Base-by-base conservation (phyloP, 2,113 vertebrate species). In the Sinocyclocheilus maitianheensis region DNA sequence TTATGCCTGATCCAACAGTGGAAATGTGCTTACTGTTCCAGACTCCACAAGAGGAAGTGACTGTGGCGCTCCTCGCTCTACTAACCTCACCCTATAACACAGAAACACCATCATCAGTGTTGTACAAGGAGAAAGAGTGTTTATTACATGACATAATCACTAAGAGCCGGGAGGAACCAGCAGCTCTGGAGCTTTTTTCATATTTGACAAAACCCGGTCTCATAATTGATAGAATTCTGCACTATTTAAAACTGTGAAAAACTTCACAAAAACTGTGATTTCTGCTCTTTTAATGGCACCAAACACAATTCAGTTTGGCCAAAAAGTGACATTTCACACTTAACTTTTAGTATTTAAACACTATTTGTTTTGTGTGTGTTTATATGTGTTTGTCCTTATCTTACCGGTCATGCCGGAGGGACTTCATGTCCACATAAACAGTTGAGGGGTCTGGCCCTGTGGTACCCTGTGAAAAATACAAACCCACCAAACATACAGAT, bases 361-460 rank as follows among this genome's bases (percentile, higher is more conserved):
- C 22, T 46, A 7, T 46, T 46, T 75, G 3, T 75, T 83, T 20
- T 69, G 37, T 60, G 20, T 60, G 74, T 74, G 58, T 83, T 20
- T 69, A 24, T 60, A 14, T 40, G 63, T 74, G 58, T 24, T 8
- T 76, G n/a, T 30, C 7, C 81, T 60, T 80, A 14, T 85, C 89
- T 87, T 95, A 99, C 98, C 98, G 97, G 96, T 99, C 98, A 89
- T 99, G 98, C 67, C 98, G 95, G 72, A 99, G 93, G 77, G 98
- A 99, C 89, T 99, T 99, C 96, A 99, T 96, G 93, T 99, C 98
- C 76, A 99, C 98, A 5, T 98, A 99, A 16, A 99, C 98, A 0
- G 97, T 99, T 71, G 98, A 98, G 77, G 98, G 98, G 87, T 99
- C 98, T 11, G 98, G 98, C 87, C 98, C 98, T 24, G 98, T 98